These are phyloP conservation scores for Diarsia rubi DNA, from an alignment of 2,888 invertebrate species.

Conservation along the genomic window DNA sequence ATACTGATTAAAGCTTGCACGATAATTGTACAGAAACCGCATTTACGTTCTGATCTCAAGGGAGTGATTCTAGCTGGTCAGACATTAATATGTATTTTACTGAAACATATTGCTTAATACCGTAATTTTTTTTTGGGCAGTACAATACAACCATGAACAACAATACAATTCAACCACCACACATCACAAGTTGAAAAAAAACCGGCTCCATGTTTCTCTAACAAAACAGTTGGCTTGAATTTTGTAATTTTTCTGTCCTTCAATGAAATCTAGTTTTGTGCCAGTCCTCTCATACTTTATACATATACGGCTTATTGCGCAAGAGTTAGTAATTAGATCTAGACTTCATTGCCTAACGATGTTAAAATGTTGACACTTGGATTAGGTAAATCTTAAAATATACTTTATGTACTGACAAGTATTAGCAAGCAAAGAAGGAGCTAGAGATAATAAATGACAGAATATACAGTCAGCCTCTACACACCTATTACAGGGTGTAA, in stretches of 20 bases:
- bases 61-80: neutral
- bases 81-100: neutral
- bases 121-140: no score
- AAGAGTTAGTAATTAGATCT: conserved; percentile 40
- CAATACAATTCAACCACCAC: neutral
- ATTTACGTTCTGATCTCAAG: neutral
- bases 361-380: neutral
- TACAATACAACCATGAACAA: neutral
- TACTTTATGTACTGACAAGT: neutral
- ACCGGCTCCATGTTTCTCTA: neutral
- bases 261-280: neutral
- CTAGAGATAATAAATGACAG: neutral
- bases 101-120: neutral
- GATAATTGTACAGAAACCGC: no score
- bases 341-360: conserved; percentile 18
- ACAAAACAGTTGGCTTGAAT: neutral
- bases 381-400: neutral
- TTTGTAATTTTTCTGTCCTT: neutral
- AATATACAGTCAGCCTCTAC: neutral
- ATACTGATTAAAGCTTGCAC: neutral
- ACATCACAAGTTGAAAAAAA: neutral
- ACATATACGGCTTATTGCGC: conserved; percentile 9
- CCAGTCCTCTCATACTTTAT: neutral
- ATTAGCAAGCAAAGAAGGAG: neutral
- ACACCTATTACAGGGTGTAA: no score